Percentiles rank a stretch among this genome's conserved stretches.
These are phyloP conservation scores for Anolis apletophallus DNA, from an alignment of 2,797 vertebrate species.

Conservation along the genomic window DNA sequence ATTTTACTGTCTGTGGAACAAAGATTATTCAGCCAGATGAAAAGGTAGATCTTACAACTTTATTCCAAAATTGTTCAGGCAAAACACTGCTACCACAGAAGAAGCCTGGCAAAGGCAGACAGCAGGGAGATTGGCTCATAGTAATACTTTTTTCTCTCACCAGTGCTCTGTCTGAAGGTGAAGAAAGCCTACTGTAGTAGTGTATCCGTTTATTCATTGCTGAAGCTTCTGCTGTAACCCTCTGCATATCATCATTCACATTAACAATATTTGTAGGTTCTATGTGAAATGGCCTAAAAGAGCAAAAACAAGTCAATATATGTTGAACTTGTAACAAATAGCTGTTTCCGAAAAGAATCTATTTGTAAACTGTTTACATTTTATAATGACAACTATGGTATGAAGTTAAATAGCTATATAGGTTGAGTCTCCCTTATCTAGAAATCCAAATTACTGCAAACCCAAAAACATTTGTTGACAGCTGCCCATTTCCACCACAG, in stretches of 20 bases:
- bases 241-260: conserved; percentile 76
- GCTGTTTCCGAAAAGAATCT: background rate
- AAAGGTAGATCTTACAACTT: background rate
- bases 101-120: background rate
- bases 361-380: background rate
- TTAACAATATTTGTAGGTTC: conserved; percentile 89
- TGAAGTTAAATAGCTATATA: background rate
- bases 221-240: conserved; percentile 89
- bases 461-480: too few species aligned
- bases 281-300: conserved; percentile 90
- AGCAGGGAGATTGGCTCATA: background rate
- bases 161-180: conserved; percentile 88
- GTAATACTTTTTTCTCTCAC: conserved; percentile 74
- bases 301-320: conserved; percentile 42
- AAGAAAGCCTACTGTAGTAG: conserved; percentile 89
- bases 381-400: background rate
- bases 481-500: too few species aligned
- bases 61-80: background rate
- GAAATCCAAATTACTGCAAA: too few species aligned
- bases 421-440: too few species aligned
- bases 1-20: background rate
- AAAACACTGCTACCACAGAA: background rate
- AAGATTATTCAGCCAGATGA: background rate
- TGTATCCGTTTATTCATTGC: conserved; percentile 93
- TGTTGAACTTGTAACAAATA: background rate